Conservation (phyloP, 2,113 vertebrate genomes). For the Corynorhinus townsendii region DNA sequence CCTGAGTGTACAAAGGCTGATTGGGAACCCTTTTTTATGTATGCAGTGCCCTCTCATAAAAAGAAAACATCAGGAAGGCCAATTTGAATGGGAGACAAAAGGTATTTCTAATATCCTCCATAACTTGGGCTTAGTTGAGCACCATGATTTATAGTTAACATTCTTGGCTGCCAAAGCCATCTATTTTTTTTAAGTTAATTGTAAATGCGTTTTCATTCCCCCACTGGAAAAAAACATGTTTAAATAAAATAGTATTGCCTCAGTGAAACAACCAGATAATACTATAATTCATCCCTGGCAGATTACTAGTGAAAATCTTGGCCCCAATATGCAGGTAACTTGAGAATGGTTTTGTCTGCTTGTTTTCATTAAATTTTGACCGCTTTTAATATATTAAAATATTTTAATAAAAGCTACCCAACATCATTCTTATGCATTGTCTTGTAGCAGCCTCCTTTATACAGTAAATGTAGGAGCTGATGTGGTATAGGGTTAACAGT, state of each 20-base stretch:
- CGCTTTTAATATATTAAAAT: background rate
- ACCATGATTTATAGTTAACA: background rate
- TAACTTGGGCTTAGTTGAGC: background rate
- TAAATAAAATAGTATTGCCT: background rate
- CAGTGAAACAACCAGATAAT: slow-evolving; percentile 5
- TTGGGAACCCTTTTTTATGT: background rate
- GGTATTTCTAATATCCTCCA: background rate
- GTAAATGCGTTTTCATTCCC: background rate
- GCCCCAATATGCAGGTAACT: background rate
- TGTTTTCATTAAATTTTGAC: slow-evolving; percentile 26
- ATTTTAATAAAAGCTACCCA: background rate
- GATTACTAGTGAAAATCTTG: background rate
- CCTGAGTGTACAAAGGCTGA: background rate
- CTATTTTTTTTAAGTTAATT: background rate
- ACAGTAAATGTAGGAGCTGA: background rate
- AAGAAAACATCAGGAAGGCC: background rate
- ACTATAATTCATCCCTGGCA: background rate
- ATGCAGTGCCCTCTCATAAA: background rate
- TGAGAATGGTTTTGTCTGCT: background rate
- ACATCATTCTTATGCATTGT: background rate
- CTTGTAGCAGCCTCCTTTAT: background rate
- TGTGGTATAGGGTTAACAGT: background rate
- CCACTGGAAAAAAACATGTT: background rate
- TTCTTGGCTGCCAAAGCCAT: background rate
- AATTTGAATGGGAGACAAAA: background rate